Percentiles rank a stretch among this genome's conserved stretches.
Evolutionary conservation across 64 coral and sea anemone genomes (phyloP).

Genomic region (Montipora capricornis): DNA sequence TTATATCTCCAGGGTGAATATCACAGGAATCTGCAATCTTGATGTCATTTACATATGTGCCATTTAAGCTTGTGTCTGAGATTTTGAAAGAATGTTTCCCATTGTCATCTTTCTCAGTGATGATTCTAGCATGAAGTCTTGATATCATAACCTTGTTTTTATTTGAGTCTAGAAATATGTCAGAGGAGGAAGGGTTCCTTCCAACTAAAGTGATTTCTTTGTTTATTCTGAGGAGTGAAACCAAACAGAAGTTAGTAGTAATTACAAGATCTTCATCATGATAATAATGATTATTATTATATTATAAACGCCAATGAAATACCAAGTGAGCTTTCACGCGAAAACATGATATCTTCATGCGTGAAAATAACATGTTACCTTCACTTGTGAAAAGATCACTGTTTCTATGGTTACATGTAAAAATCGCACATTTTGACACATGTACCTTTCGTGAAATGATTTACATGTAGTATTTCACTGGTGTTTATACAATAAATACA

Average conservation of each 20-base stretch:
- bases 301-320: background rate
- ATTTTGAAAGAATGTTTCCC: constrained; percentile 69
- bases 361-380: too few relatives aligned
- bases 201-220: constrained; percentile 88
- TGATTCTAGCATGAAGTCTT: constrained; percentile 91
- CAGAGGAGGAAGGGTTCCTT: constrained; percentile 66
- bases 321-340: too few relatives aligned
- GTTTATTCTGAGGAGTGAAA: constrained; percentile 67
- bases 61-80: constrained; percentile 94
- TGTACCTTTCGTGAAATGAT: too few relatives aligned
- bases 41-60: constrained; percentile 94
- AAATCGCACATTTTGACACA: too few relatives aligned
- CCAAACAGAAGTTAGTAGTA: background rate
- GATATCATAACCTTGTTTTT: constrained; percentile 94
- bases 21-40: constrained; percentile 80
- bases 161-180: constrained; percentile 87
- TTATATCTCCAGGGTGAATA: constrained; percentile 75
- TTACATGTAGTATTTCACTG: too few relatives aligned
- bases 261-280: too few relatives aligned
- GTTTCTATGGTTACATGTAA: too few relatives aligned
- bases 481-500: too few relatives aligned
- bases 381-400: too few relatives aligned
- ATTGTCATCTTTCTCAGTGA: constrained; percentile 19
- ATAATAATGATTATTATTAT: too few relatives aligned
- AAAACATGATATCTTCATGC: too few relatives aligned